Base-by-base conservation (phyloP, 2,113 vertebrate genomes). In the Neogale vison region DNA sequence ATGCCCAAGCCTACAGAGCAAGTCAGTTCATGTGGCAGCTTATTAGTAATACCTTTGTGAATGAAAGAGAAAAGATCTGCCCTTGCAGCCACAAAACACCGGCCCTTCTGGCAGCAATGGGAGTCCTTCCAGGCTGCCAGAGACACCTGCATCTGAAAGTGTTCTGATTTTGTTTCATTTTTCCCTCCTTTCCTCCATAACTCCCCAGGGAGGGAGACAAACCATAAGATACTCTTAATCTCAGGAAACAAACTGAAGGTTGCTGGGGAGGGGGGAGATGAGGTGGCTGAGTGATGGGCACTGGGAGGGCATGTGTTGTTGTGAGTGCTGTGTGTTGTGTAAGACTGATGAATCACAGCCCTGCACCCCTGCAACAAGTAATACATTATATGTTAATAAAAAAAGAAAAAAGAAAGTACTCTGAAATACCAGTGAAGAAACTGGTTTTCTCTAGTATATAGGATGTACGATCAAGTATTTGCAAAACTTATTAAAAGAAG, bases 221-320 rank as follows among this genome's bases (percentile, higher is more conserved):
- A 57, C 57, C 57, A 57, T 57, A 23, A 23, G 3, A 57, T 1
- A 57, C 20, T 57, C 57, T 57, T 57, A 23, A 57, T 57, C 57
- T 57, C 57, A 8, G 20, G 20, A 57, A 57, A 57, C 20, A 57
- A 57, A 57, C 57, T 20, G 52, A 21, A 21, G 57, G 57, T 23
- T 57, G 57, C 21, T 57, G 21, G 7, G 57, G 18, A 0, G 20
- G 20, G 7, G 8, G 57, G 7, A 2, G 21, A 57, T 1, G 7
- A 21, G 21, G 20, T 23, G 57, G 7, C 57, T 57, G 20, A 18
- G 17, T 20, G 55, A 55, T 55, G 55, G 55, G 17, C 55, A 55
- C 1, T 55, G 55, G 55, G 55, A 55, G 18, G 18, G 18, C 7
- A 20, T 55, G 55, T 55, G 18, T 1, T 20, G 6, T 55, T 1